These are phyloP conservation scores for Agapornis roseicollis DNA, from an alignment of 2,113 vertebrate species.

Conservation along the genomic window DNA sequence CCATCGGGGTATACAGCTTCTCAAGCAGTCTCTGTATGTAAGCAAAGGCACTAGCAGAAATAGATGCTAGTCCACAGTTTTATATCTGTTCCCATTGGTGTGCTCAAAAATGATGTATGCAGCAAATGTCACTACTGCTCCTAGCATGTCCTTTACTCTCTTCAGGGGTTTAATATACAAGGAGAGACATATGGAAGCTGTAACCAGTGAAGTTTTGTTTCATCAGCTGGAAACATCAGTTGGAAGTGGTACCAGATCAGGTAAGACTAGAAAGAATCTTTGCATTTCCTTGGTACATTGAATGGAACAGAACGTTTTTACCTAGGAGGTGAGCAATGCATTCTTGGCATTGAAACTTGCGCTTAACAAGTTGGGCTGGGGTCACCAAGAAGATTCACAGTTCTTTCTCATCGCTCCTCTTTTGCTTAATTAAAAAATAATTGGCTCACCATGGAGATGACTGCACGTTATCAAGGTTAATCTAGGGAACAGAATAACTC, in stretches of 20 bases:
- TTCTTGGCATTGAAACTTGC: not conserved
- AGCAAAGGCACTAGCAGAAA: not conserved
- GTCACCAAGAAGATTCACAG: not conserved
- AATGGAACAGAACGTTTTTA: not conserved
- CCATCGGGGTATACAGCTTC: slow-evolving; percentile 75
- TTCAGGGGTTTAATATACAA: slow-evolving; percentile 78
- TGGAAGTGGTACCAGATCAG: slow-evolving; percentile 75
- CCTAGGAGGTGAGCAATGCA: not conserved
- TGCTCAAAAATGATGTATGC: not conserved
- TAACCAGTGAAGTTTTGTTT: not conserved
- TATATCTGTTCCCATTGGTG: not conserved
- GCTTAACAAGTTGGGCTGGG: not conserved
- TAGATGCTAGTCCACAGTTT: not conserved
- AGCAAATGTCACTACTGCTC: not conserved
- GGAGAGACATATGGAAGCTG: slow-evolving; percentile 77
- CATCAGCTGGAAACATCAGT: slow-evolving; percentile 71
- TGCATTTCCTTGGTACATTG: not conserved
- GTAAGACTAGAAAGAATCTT: slow-evolving; percentile 58
- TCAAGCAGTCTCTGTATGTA: slow-evolving; percentile 80
- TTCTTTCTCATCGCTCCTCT: not conserved
- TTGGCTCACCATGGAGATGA: not conserved
- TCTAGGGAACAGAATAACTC: not conserved
- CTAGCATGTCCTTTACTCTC: not conserved
- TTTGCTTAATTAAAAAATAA: not conserved
- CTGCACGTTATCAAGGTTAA: not conserved